Evolutionary conservation across 2,888 invertebrate genomes (phyloP).

Genomic region (Nematopogon swammerdamellus): DNA sequence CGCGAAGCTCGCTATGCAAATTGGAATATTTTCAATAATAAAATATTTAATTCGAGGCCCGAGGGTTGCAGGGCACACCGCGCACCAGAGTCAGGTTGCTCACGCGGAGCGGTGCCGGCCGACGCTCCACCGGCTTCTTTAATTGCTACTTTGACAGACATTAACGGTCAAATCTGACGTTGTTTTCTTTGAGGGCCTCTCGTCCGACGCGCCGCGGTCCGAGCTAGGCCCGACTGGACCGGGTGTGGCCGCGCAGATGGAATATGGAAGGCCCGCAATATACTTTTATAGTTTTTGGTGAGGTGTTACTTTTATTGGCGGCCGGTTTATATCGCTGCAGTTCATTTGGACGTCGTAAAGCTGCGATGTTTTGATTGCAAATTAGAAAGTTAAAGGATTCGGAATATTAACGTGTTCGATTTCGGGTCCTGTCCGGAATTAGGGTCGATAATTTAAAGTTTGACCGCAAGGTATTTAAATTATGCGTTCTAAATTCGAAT

Average conservation of each 20-base stretch:
- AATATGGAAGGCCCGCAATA: slow-evolving; percentile 39
- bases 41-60: slow-evolving; percentile 12
- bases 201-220: too few relatives aligned
- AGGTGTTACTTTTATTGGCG: slow-evolving; percentile 46
- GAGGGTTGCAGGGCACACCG: slow-evolving; percentile 5
- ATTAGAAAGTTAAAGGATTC: slow-evolving; percentile 42
- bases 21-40: slow-evolving; percentile 12
- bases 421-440: too few relatives aligned
- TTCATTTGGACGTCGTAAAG: slow-evolving; percentile 18
- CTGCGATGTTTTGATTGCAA: slow-evolving; percentile 20
- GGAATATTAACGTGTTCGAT: too few relatives aligned
- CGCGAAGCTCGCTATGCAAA: slow-evolving; percentile 4
- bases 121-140: slow-evolving; percentile 32
- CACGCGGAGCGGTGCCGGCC: neutral
- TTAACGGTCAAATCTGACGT: slow-evolving; percentile 31
- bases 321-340: slow-evolving; percentile 32
- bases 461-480: too few relatives aligned
- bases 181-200: slow-evolving; percentile 4
- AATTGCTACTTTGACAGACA: slow-evolving; percentile 54
- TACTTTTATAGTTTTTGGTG: slow-evolving; percentile 37
- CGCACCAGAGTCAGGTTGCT: too few relatives aligned
- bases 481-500: too few relatives aligned
- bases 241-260: slow-evolving; percentile 44
- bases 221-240: slow-evolving; percentile 20
- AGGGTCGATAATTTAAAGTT: too few relatives aligned